A percentile compares a stretch with the other conserved stretches of the same genome.
phyloP scores from a whole-genome alignment of 2,797 vertebrate species.

The Heterohyrax brucei region DNA sequence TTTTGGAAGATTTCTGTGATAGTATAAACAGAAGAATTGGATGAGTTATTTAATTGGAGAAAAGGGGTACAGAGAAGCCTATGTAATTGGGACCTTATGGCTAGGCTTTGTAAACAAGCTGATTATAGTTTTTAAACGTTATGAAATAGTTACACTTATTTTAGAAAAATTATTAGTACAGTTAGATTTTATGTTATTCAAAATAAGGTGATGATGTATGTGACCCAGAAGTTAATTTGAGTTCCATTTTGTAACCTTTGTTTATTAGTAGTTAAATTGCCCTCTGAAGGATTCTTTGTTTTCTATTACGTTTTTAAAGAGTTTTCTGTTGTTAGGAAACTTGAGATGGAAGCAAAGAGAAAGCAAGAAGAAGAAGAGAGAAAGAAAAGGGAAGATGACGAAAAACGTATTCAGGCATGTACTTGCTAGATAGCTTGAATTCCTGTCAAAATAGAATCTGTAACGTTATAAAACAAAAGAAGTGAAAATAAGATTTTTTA shows the following conservation, averaged over 20 bases:
- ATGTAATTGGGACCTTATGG: neutral
- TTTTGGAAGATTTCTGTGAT: neutral
- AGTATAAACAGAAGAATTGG: neutral
- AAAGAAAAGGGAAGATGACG: conserved; percentile 97
- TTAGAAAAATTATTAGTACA: conserved; percentile 11
- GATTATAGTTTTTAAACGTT: neutral
- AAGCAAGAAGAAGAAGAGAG: conserved; percentile 97
- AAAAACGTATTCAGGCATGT: conserved; percentile 94
- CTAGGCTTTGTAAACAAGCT: neutral
- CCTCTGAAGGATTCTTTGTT: conserved; percentile 40
- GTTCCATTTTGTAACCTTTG: conserved; percentile 25
- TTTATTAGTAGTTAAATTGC: conserved; percentile 48
- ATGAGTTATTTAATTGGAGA: neutral
- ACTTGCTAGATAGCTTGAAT: neutral
- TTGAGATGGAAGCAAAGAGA: conserved; percentile 97
- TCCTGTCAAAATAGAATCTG: conserved; percentile 4
- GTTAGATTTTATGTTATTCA: conserved; percentile 44
- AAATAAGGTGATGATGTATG: conserved; percentile 27
- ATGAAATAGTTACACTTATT: neutral
- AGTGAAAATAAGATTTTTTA: neutral
- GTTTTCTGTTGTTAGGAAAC: conserved; percentile 92
- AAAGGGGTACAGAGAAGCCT: neutral
- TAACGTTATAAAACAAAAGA: neutral
- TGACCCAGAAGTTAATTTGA: neutral
- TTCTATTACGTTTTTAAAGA: conserved; percentile 57